Base-by-base conservation (phyloP, 2,888 invertebrate genomes). In the Patella depressa region DNA sequence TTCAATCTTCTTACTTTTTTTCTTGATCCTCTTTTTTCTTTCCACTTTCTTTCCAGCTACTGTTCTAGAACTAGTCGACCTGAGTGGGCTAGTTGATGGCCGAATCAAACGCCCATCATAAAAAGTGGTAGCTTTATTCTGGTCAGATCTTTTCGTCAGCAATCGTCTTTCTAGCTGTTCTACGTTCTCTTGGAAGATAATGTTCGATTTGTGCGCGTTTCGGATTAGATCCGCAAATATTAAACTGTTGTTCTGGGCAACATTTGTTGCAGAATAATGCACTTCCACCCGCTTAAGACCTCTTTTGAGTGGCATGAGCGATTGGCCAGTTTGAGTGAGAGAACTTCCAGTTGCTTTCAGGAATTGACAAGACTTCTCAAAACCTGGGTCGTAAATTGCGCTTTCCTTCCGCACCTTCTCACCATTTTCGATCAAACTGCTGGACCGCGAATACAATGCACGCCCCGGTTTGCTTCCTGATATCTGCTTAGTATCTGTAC, bases 191-290 rank as follows among this genome's bases (percentile, higher is more conserved):
- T 77, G 79, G 11, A 85, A 80, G 14, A 84, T 78, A 12, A 81
- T 76, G 74, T 83, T 85, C 15, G 78, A 80, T 65, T 82, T 79
- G 69, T 86, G 85, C 12, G 86, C 83, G 17, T 77, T 83, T 71
- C 82, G 83, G 15, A 88, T 75, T n/a, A 88, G 77, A 72, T 88
- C 85, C 5, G 84, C 76, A 73, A 88, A 87, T 74, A 88, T 86
- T 11, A 85, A 73, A 55, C 84, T 80, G 72, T 86, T 83, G 76
- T 88, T 88, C 53, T 82, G 80, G 73, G 84, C 84, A 11, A 85
- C 81, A 78, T 88, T 88, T 2, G 85, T 86, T 71, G 85, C 83
- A 3, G 88, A 84, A 77, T 88, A 88, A 72, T 83, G 85, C 73
- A 87, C 83, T 72, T 86, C 83, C n/a, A 75, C 69, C 19, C n/a